A percentile compares a stretch with the other conserved stretches of the same genome.
Evolutionary conservation across 35 echinoderm and acorn worm genomes (phyloP).

Genomic region (Amphiura filiformis): DNA sequence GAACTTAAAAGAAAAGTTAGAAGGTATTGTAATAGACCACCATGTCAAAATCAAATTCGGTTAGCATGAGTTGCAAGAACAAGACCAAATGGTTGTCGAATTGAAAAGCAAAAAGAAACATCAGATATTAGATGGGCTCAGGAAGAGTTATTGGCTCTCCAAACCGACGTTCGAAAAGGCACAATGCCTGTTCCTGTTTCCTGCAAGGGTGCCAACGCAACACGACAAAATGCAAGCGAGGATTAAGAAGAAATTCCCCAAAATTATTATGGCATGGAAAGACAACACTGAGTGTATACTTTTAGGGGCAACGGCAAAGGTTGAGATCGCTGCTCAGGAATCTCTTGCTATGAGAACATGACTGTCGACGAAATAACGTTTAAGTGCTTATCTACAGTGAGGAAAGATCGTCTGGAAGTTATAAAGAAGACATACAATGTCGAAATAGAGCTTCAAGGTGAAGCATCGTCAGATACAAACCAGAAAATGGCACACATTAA

Average conservation of each 20-base stretch:
- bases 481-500: too few species aligned
- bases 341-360: not conserved
- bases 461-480: not conserved
- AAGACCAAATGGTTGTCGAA: not conserved
- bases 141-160: not conserved
- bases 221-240: not conserved
- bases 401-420: not conserved
- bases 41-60: not conserved
- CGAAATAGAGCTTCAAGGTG: not conserved
- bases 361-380: not conserved
- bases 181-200: not conserved
- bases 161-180: not conserved
- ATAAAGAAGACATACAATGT: slow-evolving; percentile 9
- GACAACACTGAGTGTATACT: not conserved
- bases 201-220: not conserved
- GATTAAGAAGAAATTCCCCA: not conserved
- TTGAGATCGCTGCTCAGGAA: not conserved
- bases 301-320: not conserved
- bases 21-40: not conserved
- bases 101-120: too few species aligned
- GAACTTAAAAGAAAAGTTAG: not conserved
- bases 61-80: not conserved
- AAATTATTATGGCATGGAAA: not conserved
- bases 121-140: not conserved
- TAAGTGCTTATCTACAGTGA: not conserved